A percentile compares a stretch with the other conserved stretches of the same genome.
phyloP scores from a whole-genome alignment of 2,113 vertebrate species.

The Motacilla tschutschensis region DNA sequence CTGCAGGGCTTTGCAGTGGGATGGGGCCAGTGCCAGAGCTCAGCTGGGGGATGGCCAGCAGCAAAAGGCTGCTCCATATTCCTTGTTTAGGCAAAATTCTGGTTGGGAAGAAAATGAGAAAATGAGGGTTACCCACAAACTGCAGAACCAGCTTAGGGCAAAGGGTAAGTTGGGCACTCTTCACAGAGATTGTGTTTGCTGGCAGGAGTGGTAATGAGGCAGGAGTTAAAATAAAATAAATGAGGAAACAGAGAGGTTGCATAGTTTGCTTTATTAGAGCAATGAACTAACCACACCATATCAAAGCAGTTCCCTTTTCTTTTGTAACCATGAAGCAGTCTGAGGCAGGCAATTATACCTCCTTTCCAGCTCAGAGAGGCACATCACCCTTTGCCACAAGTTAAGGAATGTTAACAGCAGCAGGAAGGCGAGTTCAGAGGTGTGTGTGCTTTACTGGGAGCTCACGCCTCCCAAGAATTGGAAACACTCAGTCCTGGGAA shows the following conservation, averaged over 20 bases:
- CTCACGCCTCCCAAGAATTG: background rate
- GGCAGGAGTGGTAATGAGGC: background rate
- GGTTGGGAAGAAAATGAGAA: background rate
- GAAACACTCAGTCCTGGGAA: background rate
- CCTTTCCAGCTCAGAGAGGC: conserved; percentile 2
- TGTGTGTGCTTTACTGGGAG: background rate
- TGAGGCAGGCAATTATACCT: conserved; percentile 23
- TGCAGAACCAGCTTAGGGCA: background rate
- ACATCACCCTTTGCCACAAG: background rate
- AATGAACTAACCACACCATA: background rate
- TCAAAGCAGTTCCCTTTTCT: conserved; percentile 3
- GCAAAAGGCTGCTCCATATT: background rate
- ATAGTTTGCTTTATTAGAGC: background rate
- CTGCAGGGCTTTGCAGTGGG: background rate
- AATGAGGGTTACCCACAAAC: background rate
- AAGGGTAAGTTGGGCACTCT: background rate
- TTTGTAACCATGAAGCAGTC: background rate
- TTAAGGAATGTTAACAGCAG: background rate
- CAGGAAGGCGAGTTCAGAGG: background rate
- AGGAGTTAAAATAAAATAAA: background rate
- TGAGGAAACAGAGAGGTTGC: background rate
- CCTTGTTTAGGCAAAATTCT: background rate
- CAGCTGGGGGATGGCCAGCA: accelerated
- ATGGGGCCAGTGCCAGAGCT: background rate
- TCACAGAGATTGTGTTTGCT: background rate